phyloP scores from a whole-genome alignment of 2,113 vertebrate genomes.

The Syngnathus scovelli region DNA sequence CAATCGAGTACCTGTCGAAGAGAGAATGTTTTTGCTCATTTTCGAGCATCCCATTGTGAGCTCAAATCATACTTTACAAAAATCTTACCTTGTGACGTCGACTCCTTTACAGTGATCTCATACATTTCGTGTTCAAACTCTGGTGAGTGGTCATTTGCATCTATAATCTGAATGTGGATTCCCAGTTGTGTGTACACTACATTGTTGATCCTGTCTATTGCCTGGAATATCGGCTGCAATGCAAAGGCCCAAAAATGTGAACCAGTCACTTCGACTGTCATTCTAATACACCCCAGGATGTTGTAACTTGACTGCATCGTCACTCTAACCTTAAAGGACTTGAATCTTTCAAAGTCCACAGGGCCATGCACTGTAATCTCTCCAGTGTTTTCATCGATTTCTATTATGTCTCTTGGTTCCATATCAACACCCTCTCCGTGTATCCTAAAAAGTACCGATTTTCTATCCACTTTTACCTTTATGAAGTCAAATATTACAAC shows the following conservation, averaged over 20 bases:
- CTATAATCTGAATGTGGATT: slow-evolving; percentile 38
- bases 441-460: slow-evolving; percentile 5
- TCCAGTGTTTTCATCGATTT: slow-evolving; percentile 29
- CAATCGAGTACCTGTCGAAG: slow-evolving; percentile 28
- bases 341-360: slow-evolving; percentile 46
- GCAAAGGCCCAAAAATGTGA: not conserved
- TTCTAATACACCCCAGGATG: not conserved
- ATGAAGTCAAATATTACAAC: not conserved
- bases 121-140: slow-evolving; percentile 17
- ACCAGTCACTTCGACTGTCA: not conserved
- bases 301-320: not conserved
- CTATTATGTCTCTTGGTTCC: slow-evolving; percentile 40
- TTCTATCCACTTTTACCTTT: slow-evolving; percentile 34
- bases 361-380: slow-evolving; percentile 25
- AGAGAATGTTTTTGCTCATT: not conserved
- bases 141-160: slow-evolving; percentile 56
- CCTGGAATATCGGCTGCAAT: slow-evolving; percentile 40
- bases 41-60: not conserved
- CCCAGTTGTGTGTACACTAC: slow-evolving; percentile 30
- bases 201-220: fast-evolving
- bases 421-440: slow-evolving; percentile 39
- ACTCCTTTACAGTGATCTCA: slow-evolving; percentile 24
- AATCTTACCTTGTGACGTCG: slow-evolving; percentile 46
- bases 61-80: not conserved
- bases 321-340: slow-evolving; percentile 19